Percentiles rank a stretch among this genome's conserved stretches.
phyloP scores from a whole-genome alignment of 2,888 invertebrate species.

The Troilus luridus region DNA sequence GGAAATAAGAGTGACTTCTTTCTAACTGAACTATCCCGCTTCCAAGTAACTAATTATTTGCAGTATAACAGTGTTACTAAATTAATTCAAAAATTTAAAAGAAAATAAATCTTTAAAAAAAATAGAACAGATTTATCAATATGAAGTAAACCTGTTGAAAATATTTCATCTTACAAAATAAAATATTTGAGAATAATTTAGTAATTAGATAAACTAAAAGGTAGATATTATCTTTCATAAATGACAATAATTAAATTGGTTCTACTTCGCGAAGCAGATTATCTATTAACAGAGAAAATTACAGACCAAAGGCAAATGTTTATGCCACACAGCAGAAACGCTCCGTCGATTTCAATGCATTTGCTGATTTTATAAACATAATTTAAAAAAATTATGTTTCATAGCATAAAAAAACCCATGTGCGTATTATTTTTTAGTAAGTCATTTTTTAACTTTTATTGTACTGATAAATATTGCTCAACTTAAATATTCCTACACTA shows the following conservation, averaged over 20 bases:
- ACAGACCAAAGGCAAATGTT: neutral
- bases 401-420: neutral
- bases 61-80: no score
- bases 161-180: no score
- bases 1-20: no score
- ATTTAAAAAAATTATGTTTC: neutral
- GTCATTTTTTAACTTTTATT: neutral
- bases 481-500: no score
- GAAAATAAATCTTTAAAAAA: no score
- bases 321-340: neutral
- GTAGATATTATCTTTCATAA: neutral
- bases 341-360: neutral
- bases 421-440: neutral
- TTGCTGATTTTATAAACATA: neutral
- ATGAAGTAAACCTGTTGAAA: no score
- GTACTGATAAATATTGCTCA: no score
- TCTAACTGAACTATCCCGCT: no score
- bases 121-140: no score
- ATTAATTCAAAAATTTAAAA: no score
- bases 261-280: neutral
- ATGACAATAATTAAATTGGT: neutral
- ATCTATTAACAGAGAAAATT: neutral
- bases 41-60: no score
- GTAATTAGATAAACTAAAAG: neutral
- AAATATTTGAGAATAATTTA: neutral